phyloP scores from a whole-genome alignment of 2,797 vertebrate species.

The Myotis findleyi region DNA sequence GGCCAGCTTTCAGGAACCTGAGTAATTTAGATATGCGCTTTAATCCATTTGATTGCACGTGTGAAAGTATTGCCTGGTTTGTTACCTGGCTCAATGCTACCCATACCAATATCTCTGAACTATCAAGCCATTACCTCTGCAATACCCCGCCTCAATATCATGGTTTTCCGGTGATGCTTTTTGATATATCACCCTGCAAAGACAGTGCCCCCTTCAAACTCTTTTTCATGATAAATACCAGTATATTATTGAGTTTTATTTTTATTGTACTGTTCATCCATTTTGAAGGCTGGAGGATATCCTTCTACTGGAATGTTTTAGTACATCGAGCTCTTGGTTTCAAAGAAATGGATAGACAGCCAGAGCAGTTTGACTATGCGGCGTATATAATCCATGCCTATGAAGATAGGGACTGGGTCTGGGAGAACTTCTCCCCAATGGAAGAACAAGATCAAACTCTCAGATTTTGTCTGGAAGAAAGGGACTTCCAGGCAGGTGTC shows the following conservation, averaged over 20 bases:
- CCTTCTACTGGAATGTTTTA: conserved; percentile 94
- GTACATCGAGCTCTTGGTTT: conserved; percentile 93
- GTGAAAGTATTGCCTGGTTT: conserved; percentile 97
- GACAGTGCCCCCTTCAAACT: conserved; percentile 93
- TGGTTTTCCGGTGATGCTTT: conserved; percentile 88
- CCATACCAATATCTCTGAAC: conserved; percentile 86
- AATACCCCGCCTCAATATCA: conserved; percentile 95
- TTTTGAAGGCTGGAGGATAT: conserved; percentile 96
- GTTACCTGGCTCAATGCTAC: conserved; percentile 93
- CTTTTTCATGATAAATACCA: conserved; percentile 89
- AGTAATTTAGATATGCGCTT: conserved; percentile 90
- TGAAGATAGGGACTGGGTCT: conserved; percentile 92
- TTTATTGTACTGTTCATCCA: conserved; percentile 88
- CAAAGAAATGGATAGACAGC: conserved; percentile 88
- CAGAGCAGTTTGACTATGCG: conserved; percentile 90
- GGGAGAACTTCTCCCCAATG: conserved; percentile 89
- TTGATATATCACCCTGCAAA: conserved; percentile 93
- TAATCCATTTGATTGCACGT: conserved; percentile 98
- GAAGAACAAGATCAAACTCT: conserved; percentile 87
- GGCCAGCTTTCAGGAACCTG: conserved; percentile 89
- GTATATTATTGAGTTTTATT: conserved; percentile 84
- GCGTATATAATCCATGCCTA: conserved; percentile 94
- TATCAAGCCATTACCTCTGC: conserved; percentile 90
- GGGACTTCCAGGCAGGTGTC: conserved; percentile 92
- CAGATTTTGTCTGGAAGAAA: conserved; percentile 93